Conservation (phyloP, 2,888 invertebrate species). For the Lepidocyrtinus sp. region DNA sequence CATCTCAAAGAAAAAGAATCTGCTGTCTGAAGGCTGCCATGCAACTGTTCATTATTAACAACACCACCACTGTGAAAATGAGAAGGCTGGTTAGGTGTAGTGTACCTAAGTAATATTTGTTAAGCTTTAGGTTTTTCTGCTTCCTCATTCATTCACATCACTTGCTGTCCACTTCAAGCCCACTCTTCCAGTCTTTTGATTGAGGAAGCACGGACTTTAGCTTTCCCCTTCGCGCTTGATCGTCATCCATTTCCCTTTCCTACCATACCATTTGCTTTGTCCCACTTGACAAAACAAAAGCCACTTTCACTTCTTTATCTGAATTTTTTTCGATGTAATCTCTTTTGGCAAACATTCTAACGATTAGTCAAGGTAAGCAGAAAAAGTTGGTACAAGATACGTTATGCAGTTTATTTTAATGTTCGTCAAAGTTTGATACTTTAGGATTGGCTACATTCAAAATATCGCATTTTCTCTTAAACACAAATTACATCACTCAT, state of each 20-base stretch:
- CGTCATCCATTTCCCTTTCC: conserved; percentile 40
- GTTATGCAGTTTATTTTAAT: too few species aligned
- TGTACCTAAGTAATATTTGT: conserved; percentile 54
- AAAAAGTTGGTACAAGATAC: too few species aligned
- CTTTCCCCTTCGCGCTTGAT: conserved; percentile 43
- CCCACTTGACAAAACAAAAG: conserved; percentile 58
- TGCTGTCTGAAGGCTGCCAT: too few species aligned
- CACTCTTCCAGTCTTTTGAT: conserved; percentile 52
- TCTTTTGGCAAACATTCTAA: conserved; percentile 49
- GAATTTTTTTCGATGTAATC: conserved; percentile 44
- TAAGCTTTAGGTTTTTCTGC: conserved; percentile 53
- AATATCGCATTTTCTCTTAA: too few species aligned
- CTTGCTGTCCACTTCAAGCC: conserved; percentile 60
- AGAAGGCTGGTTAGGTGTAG: conserved; percentile 27
- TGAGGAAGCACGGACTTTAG: conserved; percentile 45
- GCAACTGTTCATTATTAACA: too few species aligned
- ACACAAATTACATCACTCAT: too few species aligned
- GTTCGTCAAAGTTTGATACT: too few species aligned
- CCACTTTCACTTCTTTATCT: conserved; percentile 53
- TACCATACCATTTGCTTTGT: conserved; percentile 28
- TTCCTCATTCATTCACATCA: conserved; percentile 52
- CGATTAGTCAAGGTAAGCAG: conserved; percentile 58
- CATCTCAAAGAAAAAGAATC: too few species aligned
- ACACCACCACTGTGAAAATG: neutral
- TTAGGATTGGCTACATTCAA: too few species aligned